A percentile compares a stretch with the other conserved stretches of the same genome.
These are phyloP conservation scores for Ametastegia equiseti DNA, from an alignment of 2,888 invertebrate genomes.

Conservation along the genomic window DNA sequence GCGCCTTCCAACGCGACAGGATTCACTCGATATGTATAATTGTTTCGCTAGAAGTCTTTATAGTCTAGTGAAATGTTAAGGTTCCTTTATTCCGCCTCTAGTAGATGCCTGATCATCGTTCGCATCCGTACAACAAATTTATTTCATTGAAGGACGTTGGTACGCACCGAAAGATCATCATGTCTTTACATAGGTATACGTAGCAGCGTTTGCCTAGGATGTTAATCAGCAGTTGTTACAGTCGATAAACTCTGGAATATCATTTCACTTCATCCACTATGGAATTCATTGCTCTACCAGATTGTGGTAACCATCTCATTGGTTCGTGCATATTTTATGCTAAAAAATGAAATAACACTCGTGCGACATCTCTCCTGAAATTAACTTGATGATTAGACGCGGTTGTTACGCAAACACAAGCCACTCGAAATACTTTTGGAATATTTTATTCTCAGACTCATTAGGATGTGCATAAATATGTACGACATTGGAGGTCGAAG, in stretches of 20 bases:
- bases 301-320: neutral
- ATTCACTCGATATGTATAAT: conserved; percentile 28
- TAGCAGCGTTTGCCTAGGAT: neutral
- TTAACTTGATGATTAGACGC: neutral
- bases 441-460: neutral
- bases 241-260: conserved; percentile 1
- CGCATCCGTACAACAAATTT: neutral
- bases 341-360: neutral
- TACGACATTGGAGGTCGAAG: neutral
- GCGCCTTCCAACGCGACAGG: conserved; percentile 25
- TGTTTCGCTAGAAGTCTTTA: conserved; percentile 15
- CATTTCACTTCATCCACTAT: neutral
- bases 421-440: neutral
- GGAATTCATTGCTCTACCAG: neutral
- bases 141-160: conserved; percentile 17
- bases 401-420: neutral
- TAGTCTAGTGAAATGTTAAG: conserved; percentile 19
- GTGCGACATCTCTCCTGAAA: neutral
- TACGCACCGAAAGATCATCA: too few relatives aligned
- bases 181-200: too few relatives aligned
- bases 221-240: neutral
- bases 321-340: neutral
- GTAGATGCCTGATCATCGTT: neutral
- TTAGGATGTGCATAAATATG: neutral
- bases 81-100: neutral